Percentiles rank a stretch among this genome's conserved stretches.
These are phyloP conservation scores for Eupithecia pulchellata DNA, from an alignment of 2,888 invertebrate genomes.

Conservation along the genomic window DNA sequence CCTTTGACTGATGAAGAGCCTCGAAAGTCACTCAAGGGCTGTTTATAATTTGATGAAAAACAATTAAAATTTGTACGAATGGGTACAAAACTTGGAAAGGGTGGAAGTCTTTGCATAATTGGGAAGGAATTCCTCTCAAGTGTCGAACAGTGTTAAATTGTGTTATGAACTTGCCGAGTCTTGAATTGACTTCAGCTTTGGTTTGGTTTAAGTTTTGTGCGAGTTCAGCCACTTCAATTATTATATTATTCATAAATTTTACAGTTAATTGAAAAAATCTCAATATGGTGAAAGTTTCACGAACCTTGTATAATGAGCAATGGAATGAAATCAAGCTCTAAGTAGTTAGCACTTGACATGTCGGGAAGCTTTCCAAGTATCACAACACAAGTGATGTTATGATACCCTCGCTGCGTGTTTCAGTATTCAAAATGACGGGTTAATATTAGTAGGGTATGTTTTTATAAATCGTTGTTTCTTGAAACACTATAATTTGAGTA, in stretches of 20 bases:
- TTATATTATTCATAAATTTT: background rate
- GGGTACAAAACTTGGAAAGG: conserved; percentile 65
- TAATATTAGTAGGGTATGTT: no score
- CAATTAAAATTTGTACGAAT: conserved; percentile 61
- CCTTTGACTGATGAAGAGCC: conserved; percentile 21
- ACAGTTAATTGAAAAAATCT: background rate
- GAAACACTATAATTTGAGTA: no score
- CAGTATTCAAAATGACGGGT: no score
- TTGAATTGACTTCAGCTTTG: conserved; percentile 24
- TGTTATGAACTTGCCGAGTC: conserved; percentile 41
- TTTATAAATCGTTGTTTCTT: no score
- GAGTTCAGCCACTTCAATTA: background rate
- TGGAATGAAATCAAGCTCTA: background rate
- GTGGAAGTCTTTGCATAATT: conserved; percentile 72
- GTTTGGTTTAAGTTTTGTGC: conserved; percentile 5
- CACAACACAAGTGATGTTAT: no score
- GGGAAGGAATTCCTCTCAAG: conserved; percentile 49
- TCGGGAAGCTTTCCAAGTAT: background rate
- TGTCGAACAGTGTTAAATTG: conserved; percentile 42
- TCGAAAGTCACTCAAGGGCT: conserved; percentile 36
- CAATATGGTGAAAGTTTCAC: background rate
- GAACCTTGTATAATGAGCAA: background rate
- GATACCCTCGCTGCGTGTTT: no score
- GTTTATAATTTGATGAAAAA: conserved; percentile 47
- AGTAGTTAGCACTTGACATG: background rate